Percentiles rank a stretch among this genome's conserved stretches.
These are phyloP conservation scores for Isichthys henryi DNA, from an alignment of 2,113 vertebrate genomes.

Conservation along the genomic window DNA sequence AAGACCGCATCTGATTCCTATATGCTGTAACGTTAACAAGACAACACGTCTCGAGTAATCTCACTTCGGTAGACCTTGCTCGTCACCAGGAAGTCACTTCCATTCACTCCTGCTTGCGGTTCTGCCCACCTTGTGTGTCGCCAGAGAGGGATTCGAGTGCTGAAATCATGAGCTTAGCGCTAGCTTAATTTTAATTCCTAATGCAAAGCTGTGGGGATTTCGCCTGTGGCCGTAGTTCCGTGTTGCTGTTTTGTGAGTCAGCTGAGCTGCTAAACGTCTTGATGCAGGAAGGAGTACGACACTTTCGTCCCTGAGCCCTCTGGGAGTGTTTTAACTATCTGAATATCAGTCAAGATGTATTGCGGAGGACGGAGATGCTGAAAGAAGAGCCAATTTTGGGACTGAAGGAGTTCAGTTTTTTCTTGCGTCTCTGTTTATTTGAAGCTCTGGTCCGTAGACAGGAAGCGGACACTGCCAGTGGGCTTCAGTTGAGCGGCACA, in stretches of 20 bases:
- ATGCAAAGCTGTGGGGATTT: neutral
- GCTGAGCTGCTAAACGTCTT: neutral
- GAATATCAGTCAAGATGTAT: neutral
- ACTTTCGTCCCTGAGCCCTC: neutral
- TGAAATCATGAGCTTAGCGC: neutral
- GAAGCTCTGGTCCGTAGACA: neutral
- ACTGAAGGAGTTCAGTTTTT: neutral
- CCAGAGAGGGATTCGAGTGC: neutral
- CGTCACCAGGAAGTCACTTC: neutral
- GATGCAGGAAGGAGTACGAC: neutral
- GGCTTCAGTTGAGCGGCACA: neutral
- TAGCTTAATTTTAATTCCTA: slow-evolving; percentile 1
- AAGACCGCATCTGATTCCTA: neutral
- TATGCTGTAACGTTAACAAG: neutral
- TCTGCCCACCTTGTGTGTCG: neutral
- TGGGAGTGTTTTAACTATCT: neutral
- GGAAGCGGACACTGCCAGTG: neutral
- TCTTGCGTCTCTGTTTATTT: neutral
- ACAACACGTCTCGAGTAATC: neutral
- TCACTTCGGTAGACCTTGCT: neutral
- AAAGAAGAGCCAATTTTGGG: neutral
- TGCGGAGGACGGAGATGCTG: neutral
- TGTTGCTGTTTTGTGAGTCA: neutral
- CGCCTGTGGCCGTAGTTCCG: neutral
- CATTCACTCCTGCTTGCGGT: neutral